Conservation (phyloP, 2,113 vertebrate species). For the Onychostoma macrolepis region DNA sequence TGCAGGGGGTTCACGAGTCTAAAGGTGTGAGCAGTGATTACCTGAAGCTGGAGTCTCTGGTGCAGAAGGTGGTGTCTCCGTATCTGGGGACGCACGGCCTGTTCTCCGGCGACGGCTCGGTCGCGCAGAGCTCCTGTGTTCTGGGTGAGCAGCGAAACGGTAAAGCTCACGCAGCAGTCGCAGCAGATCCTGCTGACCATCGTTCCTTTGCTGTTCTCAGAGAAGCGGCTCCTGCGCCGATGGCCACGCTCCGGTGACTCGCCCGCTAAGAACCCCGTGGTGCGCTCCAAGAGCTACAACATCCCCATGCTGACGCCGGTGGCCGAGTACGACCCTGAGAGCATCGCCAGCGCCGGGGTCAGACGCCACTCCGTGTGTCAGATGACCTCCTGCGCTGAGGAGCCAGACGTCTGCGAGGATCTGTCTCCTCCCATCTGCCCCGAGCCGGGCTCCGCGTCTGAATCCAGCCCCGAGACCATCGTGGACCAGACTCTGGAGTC, state of each 20-base stretch:
- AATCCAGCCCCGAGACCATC: constrained; percentile 82
- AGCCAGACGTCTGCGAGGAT: constrained; percentile 61
- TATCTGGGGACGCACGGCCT: constrained; percentile 93
- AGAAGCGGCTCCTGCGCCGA: constrained; percentile 82
- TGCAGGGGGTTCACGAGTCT: constrained; percentile 92
- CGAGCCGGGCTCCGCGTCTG: too few relatives aligned
- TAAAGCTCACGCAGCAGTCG: not conserved
- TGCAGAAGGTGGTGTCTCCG: constrained; percentile 95
- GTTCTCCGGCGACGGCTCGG: constrained; percentile 81
- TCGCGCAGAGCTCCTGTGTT: constrained; percentile 84
- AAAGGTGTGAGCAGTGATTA: constrained; percentile 91
- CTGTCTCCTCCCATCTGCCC: constrained; percentile 58
- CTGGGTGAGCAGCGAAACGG: constrained; percentile 78
- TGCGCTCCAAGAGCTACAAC: constrained; percentile 95
- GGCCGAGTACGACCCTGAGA: constrained; percentile 84
- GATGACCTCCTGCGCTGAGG: constrained; percentile 88
- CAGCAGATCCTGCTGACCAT: not conserved
- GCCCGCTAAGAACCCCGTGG: constrained; percentile 84
- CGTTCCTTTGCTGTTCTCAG: constrained; percentile 64
- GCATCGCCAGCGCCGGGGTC: constrained; percentile 58
- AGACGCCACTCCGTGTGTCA: constrained; percentile 91
- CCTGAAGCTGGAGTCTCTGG: constrained; percentile 87
- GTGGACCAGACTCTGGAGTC: constrained; percentile 75
- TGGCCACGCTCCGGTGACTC: constrained; percentile 44
- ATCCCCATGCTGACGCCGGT: constrained; percentile 89